Percentiles rank a stretch among this genome's conserved stretches.
phyloP scores from a whole-genome alignment of 2,113 vertebrate genomes.

The Regulus satrapa region DNA sequence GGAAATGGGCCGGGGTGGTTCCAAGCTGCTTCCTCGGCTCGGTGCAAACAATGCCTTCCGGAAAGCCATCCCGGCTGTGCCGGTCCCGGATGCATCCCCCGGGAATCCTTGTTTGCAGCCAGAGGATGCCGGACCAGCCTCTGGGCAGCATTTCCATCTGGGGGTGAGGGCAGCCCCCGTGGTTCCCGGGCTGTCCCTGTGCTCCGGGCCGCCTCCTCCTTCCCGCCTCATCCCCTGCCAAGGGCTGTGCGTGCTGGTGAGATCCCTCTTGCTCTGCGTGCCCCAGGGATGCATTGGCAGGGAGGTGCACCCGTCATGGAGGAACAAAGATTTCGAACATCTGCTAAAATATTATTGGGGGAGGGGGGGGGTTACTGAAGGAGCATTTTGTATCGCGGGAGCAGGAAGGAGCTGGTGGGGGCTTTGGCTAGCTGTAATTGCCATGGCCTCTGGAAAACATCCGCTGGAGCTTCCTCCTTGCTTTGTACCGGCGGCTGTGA shows the following conservation, averaged over 20 bases:
- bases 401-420: not conserved
- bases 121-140: not conserved
- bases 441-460: not conserved
- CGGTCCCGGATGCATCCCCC: not conserved
- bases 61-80: not conserved
- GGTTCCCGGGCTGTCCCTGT: not conserved
- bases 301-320: not conserved
- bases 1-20: constrained; percentile 12
- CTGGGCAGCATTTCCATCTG: not conserved
- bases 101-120: not conserved
- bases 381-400: rapidly evolving
- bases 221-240: not conserved
- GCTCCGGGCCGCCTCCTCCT: not conserved
- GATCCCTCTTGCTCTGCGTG: not conserved
- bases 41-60: not conserved
- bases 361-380: rapidly evolving
- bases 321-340: not conserved
- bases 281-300: rapidly evolving
- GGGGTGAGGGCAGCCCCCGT: not conserved
- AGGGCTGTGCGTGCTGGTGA: rapidly evolving
- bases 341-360: not conserved
- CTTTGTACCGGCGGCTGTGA: not conserved
- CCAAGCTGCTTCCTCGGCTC: constrained; percentile 23
- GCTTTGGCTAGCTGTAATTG: not conserved
- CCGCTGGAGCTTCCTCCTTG: not conserved